Evolutionary conservation across 2,888 invertebrate species (phyloP), one percentile per base, ranked within the genome.

Genomic region (Ochropleura plecta): DNA sequence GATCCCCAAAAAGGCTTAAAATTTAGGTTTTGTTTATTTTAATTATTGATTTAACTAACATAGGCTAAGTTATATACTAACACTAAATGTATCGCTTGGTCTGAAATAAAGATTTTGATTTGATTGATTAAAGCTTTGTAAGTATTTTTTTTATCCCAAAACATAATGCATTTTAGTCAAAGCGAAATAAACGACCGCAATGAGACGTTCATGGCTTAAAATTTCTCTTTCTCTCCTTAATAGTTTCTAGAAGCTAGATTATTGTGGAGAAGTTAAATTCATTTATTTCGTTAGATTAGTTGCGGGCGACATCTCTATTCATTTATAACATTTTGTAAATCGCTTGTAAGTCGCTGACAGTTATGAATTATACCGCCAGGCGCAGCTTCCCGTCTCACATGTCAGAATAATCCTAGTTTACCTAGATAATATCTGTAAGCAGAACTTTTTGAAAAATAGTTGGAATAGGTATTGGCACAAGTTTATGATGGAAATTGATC

Each of bases 241-340:
- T 83, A 78, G 78, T 83, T 81, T 76, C 57, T 74, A 55, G 68
- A 74, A 67, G 63, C 62, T 69, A 62, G 70, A 65, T 74, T 78
- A 75, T 76, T 74, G 79, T 70, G 68, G 72, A 51, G 66, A 70
- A 72, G 65, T 70, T 76, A 85, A 88, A 86, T 89, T 90, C 87
- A 90, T 90, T 90, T 91, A 89, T 91, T 90, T 90, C 85, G 78
- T 76, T 80, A 86, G 89, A 90, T 89, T 89, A 90, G 88, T 88
- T 90, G 86, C 74, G 84, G 88, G 82, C 80, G 89, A 87, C 86
- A 84, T 84, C 76, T 84, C 78, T 78, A 86, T 86, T 90, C 91
- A 88, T 91, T 90, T 90, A 91, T 91, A 90, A 90, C 89, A 88
- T 92, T 92, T 92, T 91, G 90, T 90, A 92, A 91, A 92, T 90